Evolutionary conservation across 2,797 vertebrate genomes (phyloP), one percentile per base, ranked within the genome.

Genomic region (Carduelis carduelis): DNA sequence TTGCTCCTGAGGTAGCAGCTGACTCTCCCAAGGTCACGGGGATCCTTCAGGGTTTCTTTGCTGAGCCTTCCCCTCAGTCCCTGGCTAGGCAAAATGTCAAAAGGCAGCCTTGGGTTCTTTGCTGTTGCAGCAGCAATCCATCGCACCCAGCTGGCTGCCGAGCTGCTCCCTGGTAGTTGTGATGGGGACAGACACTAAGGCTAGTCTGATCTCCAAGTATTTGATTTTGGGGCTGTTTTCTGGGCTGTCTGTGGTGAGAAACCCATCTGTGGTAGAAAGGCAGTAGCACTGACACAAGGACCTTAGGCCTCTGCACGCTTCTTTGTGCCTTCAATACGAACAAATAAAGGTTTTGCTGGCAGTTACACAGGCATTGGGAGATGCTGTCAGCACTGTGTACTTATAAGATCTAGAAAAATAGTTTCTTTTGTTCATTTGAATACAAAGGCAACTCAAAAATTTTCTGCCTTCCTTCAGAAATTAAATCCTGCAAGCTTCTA

Each of bases 381-480:
- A 35, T 44, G 20, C 5, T 49, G 19, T 84, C 55, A 50, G 22
- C 7, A 35, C 0, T 0, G 3, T 78, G 22, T 27, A 23, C 21
- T 82, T 64, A 8, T 5, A 34, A 28, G 24, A 12, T 41, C 16
- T 61, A 53, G 35, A 32, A 89, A 60, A 82, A 50, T 39, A 9
- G 10, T 50, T 76, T 57, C 27, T 76, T 75, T 34, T n/a, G 10
- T 72, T 69, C 41, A 65, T 44, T 37, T 5, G 4, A 83, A 47
- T 59, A 35, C 20, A 66, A 83, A 72, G 8, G 16, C 41, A 83
- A 43, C 46, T 79, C 2, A 9, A 7, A 84, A 24, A 7, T 74
- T 85, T 80, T 70, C 39, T 70, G 7, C 85, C 59, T 85, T 89
- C 28, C 26, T 92, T 83, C 26, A 64, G 44, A 80, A 76, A 34